Base-by-base conservation (phyloP, 2,113 vertebrate species). In the Pomatostomus ruficeps region DNA sequence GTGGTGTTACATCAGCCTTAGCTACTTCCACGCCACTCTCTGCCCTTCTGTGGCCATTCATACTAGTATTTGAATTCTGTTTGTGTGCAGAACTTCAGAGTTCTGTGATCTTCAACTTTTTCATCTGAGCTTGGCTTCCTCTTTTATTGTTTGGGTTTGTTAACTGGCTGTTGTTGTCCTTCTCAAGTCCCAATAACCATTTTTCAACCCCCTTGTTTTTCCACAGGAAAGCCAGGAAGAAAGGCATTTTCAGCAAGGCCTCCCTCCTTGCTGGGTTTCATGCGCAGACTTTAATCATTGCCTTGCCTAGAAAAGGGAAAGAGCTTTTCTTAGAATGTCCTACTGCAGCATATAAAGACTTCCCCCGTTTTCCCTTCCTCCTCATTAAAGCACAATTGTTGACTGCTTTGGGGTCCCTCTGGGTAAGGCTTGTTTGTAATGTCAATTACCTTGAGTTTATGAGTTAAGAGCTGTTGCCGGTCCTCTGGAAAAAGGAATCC, bases 371-470 rank as follows among this genome's bases (percentile, higher is more conserved):
- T 90, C 93, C 84, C 81, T 96, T 96, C 94, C 92, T 85, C 89
- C 96, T 95, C 93, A 94, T 97, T 95, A 97, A 96, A 96, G 94
- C 78, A 90, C 95, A 95, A 83, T 95, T 94, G 94, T 96, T 94
- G 94, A 93, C 90, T 85, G 72, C 78, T 89, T 83, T 91, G 88
- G 88, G 70, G 95, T 94, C 94, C 94, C 92, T 78, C 72, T 95
- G 95, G 91, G 86, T 94, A 96, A 95, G 93, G 59, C 77, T 74
- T 90, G 74, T 92, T 97, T 96, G 91, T 89, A 93, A 93, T 87
- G 93, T 94, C 96, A 95, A 79, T 93, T 96, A 96, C 89, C 88
- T 91, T 54, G 65, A 91, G 85, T 95, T 97, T 96, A 91, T 94
- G 93, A 95, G 95, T 93, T 95, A 75, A 92, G 85, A 85, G 88